These are phyloP conservation scores for Oryzias dopingdopingensis DNA, from an alignment of 2,797 vertebrate species.

Conservation along the genomic window DNA sequence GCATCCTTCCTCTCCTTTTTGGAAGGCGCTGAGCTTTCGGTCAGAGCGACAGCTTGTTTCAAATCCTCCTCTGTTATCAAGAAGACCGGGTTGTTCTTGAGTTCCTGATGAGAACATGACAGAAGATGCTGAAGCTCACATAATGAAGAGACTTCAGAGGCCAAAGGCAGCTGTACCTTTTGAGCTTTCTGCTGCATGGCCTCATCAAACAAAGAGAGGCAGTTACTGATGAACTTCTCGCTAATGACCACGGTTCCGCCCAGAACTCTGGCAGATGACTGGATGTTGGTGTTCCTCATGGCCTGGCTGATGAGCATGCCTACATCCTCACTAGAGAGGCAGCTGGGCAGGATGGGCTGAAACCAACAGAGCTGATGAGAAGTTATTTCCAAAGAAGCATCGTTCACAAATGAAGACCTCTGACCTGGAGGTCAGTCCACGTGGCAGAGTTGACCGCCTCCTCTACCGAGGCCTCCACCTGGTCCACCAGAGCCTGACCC, in stretches of 20 bases:
- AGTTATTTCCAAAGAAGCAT: not conserved
- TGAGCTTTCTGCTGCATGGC: conserved; percentile 91
- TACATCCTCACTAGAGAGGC: conserved; percentile 85
- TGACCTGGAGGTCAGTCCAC: conserved; percentile 81
- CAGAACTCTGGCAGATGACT: conserved; percentile 80
- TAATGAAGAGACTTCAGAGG: no score
- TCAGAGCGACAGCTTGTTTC: conserved; percentile 76
- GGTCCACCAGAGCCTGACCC: conserved; percentile 87
- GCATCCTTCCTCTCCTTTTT: conserved; percentile 92
- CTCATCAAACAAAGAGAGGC: conserved; percentile 82
- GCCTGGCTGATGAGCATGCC: conserved; percentile 90
- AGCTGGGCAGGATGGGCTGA: conserved; percentile 90
- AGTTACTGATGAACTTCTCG: conserved; percentile 89
- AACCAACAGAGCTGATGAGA: not conserved
- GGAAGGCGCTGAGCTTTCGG: conserved; percentile 72
- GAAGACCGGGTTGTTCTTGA: conserved; percentile 90
- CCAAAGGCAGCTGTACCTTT: conserved; percentile 77
- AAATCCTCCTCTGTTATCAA: conserved; percentile 92
- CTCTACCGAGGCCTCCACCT: conserved; percentile 93
- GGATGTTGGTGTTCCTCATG: conserved; percentile 83
- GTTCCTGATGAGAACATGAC: conserved; percentile 74
- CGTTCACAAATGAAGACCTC: no score
- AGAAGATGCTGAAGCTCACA: not conserved
- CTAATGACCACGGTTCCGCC: conserved; percentile 86
- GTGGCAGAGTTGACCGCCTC: conserved; percentile 89